Evolutionary conservation across 2,888 invertebrate species (phyloP).

Genomic region (Tetragnatha montana): DNA sequence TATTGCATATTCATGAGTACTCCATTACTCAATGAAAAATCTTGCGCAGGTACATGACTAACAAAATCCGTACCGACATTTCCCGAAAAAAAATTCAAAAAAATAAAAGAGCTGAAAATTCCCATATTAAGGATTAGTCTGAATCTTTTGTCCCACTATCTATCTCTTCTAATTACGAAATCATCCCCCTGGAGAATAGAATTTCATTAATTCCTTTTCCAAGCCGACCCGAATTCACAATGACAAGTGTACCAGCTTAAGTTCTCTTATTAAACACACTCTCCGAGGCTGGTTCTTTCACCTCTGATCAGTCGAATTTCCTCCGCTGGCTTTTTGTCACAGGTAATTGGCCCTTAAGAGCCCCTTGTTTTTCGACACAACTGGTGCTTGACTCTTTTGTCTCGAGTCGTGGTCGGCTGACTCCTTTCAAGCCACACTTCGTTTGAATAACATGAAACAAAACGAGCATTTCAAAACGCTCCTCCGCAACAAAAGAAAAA

Average conservation of each 20-base stretch:
- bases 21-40: neutral
- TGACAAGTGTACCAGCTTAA: conserved; percentile 39
- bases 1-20: neutral
- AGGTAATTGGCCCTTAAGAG: conserved; percentile 39
- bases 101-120: neutral
- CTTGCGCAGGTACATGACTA: neutral
- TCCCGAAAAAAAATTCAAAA: neutral
- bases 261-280: conserved; percentile 31
- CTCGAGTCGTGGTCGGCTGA: neutral
- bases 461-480: conserved; percentile 21
- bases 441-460: conserved; percentile 28
- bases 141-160: conserved; percentile 13
- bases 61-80: neutral
- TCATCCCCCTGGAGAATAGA: conserved; percentile 27
- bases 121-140: neutral
- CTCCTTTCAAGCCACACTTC: conserved; percentile 8
- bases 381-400: conserved; percentile 25
- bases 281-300: conserved; percentile 13
- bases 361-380: conserved; percentile 33
- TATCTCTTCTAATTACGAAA: conserved; percentile 40
- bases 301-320: conserved; percentile 32
- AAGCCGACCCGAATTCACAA: conserved; percentile 11
- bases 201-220: conserved; percentile 35
- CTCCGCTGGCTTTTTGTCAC: conserved; percentile 14
- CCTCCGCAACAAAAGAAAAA: too few species aligned